Base-by-base conservation (phyloP, 2,888 invertebrate species). In the Melikaiella ostensackeni region DNA sequence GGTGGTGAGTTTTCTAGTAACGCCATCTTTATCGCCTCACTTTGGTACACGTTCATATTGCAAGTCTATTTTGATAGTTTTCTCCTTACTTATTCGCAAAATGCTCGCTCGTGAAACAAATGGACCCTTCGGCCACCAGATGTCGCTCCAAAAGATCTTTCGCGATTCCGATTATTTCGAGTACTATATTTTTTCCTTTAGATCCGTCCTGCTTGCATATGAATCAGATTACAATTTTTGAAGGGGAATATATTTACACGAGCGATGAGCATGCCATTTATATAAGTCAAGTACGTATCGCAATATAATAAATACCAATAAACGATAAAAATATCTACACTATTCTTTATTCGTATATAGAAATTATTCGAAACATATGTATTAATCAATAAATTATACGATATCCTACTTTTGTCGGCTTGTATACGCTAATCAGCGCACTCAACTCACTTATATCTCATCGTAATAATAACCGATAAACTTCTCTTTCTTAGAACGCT, bases 11-110 rank as follows among this genome's bases (percentile, higher is more conserved):
- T 30, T 50, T 19, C 24, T 19, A 9, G 7, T 21, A 55, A n/a
- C n/a, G 50, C 50, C n/a, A 55, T 55, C 50, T 55, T 21, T 2
- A 0, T 21, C 21, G 50, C 7, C 21, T 55, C 21, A 9, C 21
- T 33, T n/a, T n/a, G 35, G 63, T 21, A 19, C n/a, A 35, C 24
- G n/a, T 21, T 75, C 50, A 73, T 30, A 59, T 74, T 57, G 27
- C 61, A 27, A 55, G 27, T 79, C n/a, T 76, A n/a, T 76, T 55
- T 79, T 74, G 42, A 76, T 62, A 55, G 16, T 59, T 57, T 55
- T 24, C 76, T 61, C 74, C 59, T 64, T 61, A n/a, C 42, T 16
- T 66, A 66, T 3, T 16, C 24, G 16, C 7, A 21, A 63, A 63
- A 35, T 63, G n/a, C 16, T 63, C 33, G 38, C 24, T 64, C 38